Percentiles rank a stretch among this genome's conserved stretches.
These are phyloP conservation scores for Engystomops pustulosus DNA, from an alignment of 2,113 vertebrate species.

Conservation along the genomic window DNA sequence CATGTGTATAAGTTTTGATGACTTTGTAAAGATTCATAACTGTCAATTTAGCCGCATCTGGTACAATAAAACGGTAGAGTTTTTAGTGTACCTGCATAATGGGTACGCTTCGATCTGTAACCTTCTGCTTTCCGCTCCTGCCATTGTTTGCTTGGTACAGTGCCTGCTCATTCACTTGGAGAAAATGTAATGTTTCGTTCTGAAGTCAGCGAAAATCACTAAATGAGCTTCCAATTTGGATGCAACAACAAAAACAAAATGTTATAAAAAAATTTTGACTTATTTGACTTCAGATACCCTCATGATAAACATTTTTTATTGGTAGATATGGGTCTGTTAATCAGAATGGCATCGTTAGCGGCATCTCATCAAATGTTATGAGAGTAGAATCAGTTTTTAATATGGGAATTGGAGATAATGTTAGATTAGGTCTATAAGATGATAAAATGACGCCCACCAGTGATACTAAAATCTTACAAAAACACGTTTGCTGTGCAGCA, in stretches of 20 bases:
- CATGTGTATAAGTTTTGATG: background rate
- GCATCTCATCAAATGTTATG: background rate
- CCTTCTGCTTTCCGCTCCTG: background rate
- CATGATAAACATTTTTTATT: background rate
- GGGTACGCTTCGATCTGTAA: background rate
- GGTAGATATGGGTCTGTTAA: background rate
- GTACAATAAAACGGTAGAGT: background rate
- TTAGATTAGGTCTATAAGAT: too few relatives aligned
- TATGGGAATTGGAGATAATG: too few relatives aligned
- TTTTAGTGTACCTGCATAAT: background rate
- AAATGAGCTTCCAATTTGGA: background rate
- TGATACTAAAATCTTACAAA: too few relatives aligned
- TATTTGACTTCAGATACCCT: background rate
- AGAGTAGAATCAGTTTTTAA: background rate
- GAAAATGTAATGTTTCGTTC: background rate
- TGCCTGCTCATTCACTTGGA: constrained; percentile 6
- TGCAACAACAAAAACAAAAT: background rate
- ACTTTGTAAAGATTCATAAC: background rate
- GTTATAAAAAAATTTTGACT: constrained; percentile 6
- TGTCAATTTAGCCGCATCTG: background rate
- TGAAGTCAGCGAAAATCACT: constrained; percentile 7
- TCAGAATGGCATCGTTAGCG: background rate
- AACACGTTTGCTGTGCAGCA: too few relatives aligned
- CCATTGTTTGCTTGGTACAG: constrained; percentile 14
- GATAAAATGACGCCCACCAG: too few relatives aligned